Evolutionary conservation across 1,140 invertebrate genomes (phyloP).

Genomic region (Muscidifurax raptorellus): DNA sequence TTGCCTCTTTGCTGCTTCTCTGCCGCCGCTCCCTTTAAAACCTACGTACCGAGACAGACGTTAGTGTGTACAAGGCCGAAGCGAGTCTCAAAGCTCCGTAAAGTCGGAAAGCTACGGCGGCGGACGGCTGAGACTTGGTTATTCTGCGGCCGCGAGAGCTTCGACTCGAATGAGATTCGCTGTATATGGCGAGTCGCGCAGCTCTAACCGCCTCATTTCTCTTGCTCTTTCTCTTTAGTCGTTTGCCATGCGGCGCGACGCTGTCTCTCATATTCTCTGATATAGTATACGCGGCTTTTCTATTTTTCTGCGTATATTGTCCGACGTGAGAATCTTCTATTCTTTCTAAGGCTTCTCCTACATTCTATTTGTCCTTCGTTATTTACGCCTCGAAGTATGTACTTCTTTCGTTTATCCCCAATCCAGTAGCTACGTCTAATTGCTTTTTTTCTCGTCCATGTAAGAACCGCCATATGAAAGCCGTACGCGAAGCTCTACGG

Average conservation of each 20-base stretch:
- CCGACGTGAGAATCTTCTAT: not conserved
- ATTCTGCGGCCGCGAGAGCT: not conserved
- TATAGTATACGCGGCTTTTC: no score
- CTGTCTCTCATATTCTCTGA: not conserved
- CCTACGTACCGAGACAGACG: not conserved
- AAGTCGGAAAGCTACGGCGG: slow-evolving; percentile 32
- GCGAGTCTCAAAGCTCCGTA: slow-evolving; percentile 14
- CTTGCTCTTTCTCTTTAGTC: not conserved
- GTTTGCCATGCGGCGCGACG: not conserved
- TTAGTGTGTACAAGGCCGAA: not conserved
- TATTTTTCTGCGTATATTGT: not conserved
- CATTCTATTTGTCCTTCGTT: not conserved
- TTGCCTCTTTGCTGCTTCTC: not conserved
- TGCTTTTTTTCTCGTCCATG: not conserved
- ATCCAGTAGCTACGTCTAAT: no score
- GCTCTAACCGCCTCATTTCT: not conserved
- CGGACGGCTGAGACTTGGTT: slow-evolving; percentile 37
- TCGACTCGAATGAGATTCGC: slow-evolving; percentile 13
- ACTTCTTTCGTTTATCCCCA: not conserved
- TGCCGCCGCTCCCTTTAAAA: not conserved
- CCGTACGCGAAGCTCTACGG: not conserved
- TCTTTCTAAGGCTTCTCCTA: not conserved
- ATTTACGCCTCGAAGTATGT: not conserved
- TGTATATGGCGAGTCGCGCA: not conserved
- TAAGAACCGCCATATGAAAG: no score